Base-by-base conservation (phyloP, 2,113 vertebrate genomes). In the Perognathus longimembris region DNA sequence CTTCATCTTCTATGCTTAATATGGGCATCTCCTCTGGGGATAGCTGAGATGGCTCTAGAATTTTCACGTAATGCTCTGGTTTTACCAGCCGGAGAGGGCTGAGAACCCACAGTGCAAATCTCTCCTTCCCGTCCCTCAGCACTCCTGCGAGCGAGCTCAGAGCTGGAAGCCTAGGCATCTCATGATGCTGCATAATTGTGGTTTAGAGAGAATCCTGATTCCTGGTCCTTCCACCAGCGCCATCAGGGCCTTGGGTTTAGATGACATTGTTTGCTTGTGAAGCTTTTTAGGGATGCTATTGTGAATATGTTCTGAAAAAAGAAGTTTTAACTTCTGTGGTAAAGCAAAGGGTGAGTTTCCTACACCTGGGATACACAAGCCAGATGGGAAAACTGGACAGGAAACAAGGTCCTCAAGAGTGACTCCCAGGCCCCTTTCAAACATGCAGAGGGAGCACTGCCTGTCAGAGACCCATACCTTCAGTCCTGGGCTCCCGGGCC, bases 401-500 rank as follows among this genome's bases (percentile, higher is more conserved):
- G 92, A 93, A 97, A 93, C 90, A 81, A 70, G 45, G 77, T 67
- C 45, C 45, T 12, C 45, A 2, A 15, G 50, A 54, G 14, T 15
- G 30, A 77, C 0, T 42, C 54, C 10, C 22, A 54, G 80, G 17
- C 36, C 40, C 26, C 67, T 32, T 42, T 76, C 50, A 54, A 54
- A 54, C 14, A 26, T 85, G 92, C 40, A 91, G 26, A 84, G 0
- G 70, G 38, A 84, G 90, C n/a, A n/a, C n/a, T n/a, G n/a, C 50
- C 50, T 50, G 30, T 85, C 42, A 66, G 57, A 40, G 14, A 15
- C 78, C 66, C 40, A 89, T 98, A 99, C 99, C 98, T 98, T 97
- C 95, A 97, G 90, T 96, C 99, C 99, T 96, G 98, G 98, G 97
- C 97, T 98, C 97, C 99, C 99, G 88, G 36, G 95, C 70, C 97